These are phyloP conservation scores for Acleris cristana DNA, from an alignment of 2,888 invertebrate genomes.

Conservation along the genomic window DNA sequence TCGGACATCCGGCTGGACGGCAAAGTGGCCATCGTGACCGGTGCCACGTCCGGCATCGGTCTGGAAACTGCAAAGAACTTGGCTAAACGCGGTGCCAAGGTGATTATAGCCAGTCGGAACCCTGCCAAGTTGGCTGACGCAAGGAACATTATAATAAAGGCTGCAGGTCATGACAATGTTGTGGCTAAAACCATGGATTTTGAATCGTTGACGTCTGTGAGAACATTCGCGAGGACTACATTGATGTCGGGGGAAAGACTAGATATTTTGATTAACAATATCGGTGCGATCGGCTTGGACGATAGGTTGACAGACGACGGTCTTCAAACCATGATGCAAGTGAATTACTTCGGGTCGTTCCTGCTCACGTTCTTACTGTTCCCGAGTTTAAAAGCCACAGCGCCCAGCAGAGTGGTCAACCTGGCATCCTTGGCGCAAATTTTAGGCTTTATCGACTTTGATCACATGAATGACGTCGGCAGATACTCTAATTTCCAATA, in stretches of 20 bases:
- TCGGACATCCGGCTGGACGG: constrained; percentile 56
- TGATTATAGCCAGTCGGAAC: constrained; percentile 83
- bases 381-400: constrained; percentile 59
- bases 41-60: constrained; percentile 66
- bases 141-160: constrained; percentile 49
- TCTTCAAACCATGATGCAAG: constrained; percentile 85
- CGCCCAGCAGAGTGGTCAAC: constrained; percentile 65
- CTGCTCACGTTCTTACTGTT: constrained; percentile 64
- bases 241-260: constrained; percentile 72
- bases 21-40: constrained; percentile 71
- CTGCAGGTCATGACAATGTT: constrained; percentile 54
- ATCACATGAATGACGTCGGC: constrained; percentile 88
- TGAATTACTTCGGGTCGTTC: constrained; percentile 71
- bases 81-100: constrained; percentile 79
- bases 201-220: constrained; percentile 76
- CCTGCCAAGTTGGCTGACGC: constrained; percentile 55
- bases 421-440: constrained; percentile 84
- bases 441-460: constrained; percentile 87
- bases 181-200: constrained; percentile 73
- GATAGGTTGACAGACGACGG: constrained; percentile 83
- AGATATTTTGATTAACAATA: constrained; percentile 73
- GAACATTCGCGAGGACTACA: constrained; percentile 84
- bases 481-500: constrained; percentile 82
- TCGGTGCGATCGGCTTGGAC: constrained; percentile 75
- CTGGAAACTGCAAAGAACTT: constrained; percentile 67